Percentiles rank a stretch among this genome's conserved stretches.
These are phyloP conservation scores for Erythrolamprus reginae DNA, from an alignment of 2,113 vertebrate species.

Conservation along the genomic window DNA sequence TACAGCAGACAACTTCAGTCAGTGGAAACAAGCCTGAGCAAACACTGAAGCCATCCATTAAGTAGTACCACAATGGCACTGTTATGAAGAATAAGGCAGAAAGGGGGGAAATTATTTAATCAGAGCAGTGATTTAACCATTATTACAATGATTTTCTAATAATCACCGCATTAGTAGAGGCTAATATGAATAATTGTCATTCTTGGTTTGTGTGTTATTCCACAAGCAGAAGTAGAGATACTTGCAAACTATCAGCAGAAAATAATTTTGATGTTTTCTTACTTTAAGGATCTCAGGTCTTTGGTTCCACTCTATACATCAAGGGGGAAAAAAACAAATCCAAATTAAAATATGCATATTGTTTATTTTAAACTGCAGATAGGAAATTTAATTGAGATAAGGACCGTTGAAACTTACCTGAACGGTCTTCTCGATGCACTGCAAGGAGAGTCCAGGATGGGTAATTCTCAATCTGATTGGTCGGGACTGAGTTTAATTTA, in stretches of 20 bases:
- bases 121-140: neutral
- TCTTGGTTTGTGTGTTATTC: neutral
- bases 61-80: neutral
- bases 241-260: neutral
- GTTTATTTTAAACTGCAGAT: neutral
- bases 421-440: too few species aligned
- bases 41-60: neutral
- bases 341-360: neutral
- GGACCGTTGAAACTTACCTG: too few species aligned
- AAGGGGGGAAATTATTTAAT: neutral
- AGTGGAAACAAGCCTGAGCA: neutral
- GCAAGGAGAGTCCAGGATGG: too few species aligned
- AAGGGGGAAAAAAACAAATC: neutral
- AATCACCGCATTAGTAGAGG: neutral
- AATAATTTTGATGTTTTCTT: neutral
- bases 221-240: neutral
- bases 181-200: neutral
- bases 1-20: neutral
- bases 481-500: too few species aligned
- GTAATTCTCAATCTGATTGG: too few species aligned
- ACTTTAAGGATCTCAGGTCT: conserved; percentile 3
- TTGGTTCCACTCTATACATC: neutral
- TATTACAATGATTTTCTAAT: neutral
- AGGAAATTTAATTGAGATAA: neutral
- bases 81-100: neutral